Percentiles rank a stretch among this genome's conserved stretches.
Conservation (phyloP, 1,140 invertebrate species). For the Mercenaria mercenaria region DNA sequence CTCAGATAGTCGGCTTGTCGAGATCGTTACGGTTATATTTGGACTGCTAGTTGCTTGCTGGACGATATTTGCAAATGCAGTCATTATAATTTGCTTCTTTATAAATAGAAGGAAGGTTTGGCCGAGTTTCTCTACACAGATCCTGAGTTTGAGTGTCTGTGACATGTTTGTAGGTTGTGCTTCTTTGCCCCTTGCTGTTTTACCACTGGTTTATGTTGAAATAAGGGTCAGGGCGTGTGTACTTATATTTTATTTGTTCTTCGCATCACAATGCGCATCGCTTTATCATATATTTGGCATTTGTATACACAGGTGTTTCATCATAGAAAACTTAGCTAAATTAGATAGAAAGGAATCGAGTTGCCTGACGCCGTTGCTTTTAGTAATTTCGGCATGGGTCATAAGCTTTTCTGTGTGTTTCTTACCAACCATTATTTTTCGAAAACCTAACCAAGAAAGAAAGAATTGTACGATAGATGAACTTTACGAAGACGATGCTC, state of each 20-base stretch:
- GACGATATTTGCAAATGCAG: slow-evolving; percentile 3
- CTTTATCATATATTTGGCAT: background rate
- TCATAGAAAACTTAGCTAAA: background rate
- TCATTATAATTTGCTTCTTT: background rate
- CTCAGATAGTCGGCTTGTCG: background rate
- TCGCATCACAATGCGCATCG: background rate
- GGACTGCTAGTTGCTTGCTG: background rate
- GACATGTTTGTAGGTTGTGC: background rate
- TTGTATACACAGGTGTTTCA: background rate
- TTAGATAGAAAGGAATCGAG: background rate
- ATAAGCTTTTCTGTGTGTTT: background rate
- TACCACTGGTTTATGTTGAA: too few species aligned
- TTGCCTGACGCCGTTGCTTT: background rate
- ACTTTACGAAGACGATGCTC: background rate
- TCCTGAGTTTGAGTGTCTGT: background rate
- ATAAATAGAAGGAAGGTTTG: background rate
- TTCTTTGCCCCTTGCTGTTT: background rate
- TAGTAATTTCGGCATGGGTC: background rate
- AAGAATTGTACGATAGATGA: background rate
- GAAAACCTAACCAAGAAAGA: background rate
- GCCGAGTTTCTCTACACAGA: background rate
- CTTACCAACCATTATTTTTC: background rate
- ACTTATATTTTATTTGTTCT: background rate
- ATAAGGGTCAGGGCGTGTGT: background rate
- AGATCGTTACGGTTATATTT: background rate